phyloP scores from a whole-genome alignment of 2,797 vertebrate species.

The Acrossocheilus wenchowensis region DNA sequence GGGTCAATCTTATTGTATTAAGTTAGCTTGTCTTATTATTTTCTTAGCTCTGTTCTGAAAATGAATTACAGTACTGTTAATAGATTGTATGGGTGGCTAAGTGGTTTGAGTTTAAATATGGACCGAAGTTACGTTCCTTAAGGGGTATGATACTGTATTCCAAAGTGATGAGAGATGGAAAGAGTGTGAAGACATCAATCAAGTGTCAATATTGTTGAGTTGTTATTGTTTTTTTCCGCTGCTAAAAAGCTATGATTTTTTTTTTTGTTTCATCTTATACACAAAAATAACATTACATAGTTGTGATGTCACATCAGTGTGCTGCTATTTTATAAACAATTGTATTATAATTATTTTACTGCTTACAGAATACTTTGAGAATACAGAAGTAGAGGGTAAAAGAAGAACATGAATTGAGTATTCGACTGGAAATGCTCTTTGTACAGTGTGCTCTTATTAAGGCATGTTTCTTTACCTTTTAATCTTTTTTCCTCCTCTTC shows the following conservation, averaged over 20 bases:
- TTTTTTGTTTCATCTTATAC: constrained; percentile 95
- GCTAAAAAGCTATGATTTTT: constrained; percentile 98
- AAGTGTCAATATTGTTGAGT: constrained; percentile 84
- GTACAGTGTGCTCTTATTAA: constrained; percentile 84
- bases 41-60: constrained; percentile 74
- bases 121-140: constrained; percentile 73
- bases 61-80: constrained; percentile 71
- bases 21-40: constrained; percentile 65
- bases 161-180: constrained; percentile 83
- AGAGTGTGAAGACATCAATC: constrained; percentile 87
- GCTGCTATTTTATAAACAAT: constrained; percentile 99
- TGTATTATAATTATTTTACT: constrained; percentile 99
- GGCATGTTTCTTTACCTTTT: constrained; percentile 78
- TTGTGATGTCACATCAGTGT: constrained; percentile 99
- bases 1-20: constrained; percentile 61
- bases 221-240: constrained; percentile 90
- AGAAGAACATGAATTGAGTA: constrained; percentile 89
- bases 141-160: constrained; percentile 81
- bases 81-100: constrained; percentile 74
- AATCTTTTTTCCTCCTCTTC: constrained; percentile 72
- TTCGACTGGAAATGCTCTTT: constrained; percentile 97
- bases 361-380: constrained; percentile 93
- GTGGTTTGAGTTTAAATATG: constrained; percentile 71
- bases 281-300: constrained; percentile 97
- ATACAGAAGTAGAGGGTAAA: constrained; percentile 93